Conservation (phyloP, 2,113 vertebrate genomes). For the Eolophus roseicapilla region DNA sequence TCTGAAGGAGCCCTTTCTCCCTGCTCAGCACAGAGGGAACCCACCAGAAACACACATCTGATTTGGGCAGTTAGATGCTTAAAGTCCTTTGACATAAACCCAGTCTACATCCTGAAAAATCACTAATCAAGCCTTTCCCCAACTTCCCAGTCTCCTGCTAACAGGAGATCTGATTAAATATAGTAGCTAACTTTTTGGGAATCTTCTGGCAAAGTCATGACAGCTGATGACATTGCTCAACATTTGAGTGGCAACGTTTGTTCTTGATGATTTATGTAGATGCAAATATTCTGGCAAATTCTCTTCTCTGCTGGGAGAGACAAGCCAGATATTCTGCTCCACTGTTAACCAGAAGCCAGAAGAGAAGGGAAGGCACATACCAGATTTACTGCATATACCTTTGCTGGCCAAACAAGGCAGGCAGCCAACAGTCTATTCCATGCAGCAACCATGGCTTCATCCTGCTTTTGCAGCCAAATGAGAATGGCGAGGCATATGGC, state of each 20-base stretch:
- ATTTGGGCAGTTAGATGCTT: not conserved
- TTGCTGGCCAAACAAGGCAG: not conserved
- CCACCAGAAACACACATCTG: not conserved
- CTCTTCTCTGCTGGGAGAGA: not conserved
- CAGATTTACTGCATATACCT: not conserved
- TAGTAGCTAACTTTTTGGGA: not conserved
- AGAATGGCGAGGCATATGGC: not conserved
- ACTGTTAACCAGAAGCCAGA: not conserved
- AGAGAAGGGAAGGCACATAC: not conserved
- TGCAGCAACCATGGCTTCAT: not conserved
- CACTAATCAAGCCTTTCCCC: not conserved
- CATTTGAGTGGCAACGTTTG: not conserved
- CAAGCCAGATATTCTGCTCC: not conserved
- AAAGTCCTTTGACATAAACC: not conserved
- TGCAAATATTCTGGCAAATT: conserved; percentile 29
- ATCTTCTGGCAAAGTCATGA: not conserved
- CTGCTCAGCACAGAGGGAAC: not conserved
- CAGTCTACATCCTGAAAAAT: not conserved
- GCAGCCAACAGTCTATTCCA: not conserved
- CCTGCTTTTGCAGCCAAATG: conserved; percentile 45
- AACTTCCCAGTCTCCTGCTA: not conserved
- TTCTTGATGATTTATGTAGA: not conserved
- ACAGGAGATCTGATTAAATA: not conserved
- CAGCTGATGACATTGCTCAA: not conserved
- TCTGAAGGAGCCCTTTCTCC: not conserved